Percentiles rank a stretch among this genome's conserved stretches.
phyloP scores from a whole-genome alignment of 1,140 invertebrate species.

The Leptinotarsa undecemlineata region DNA sequence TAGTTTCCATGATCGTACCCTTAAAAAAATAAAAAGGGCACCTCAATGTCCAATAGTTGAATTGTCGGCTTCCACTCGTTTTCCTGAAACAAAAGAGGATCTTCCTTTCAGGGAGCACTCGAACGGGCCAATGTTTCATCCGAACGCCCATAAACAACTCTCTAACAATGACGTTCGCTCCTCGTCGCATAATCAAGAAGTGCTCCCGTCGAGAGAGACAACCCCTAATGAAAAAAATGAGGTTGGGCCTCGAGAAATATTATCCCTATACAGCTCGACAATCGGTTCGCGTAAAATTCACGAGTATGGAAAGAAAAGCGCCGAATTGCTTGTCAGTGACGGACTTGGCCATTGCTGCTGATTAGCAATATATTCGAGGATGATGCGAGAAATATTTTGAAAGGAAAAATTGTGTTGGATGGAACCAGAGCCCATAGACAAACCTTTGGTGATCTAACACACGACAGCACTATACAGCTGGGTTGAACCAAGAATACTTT shows the following conservation, averaged over 20 bases:
- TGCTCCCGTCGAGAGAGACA: background rate
- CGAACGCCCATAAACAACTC: conserved; percentile 16
- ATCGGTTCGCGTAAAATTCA: background rate
- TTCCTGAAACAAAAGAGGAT: conserved; percentile 9
- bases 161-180: conserved; percentile 10
- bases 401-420: too few species aligned
- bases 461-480: too few species aligned
- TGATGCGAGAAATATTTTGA: too few species aligned
- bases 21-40: too few species aligned
- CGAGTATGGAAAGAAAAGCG: background rate
- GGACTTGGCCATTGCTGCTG: too few species aligned
- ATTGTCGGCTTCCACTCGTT: background rate
- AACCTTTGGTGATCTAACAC: too few species aligned
- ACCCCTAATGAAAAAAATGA: conserved; percentile 13
- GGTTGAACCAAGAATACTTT: too few species aligned
- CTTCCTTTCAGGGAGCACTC: background rate
- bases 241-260: background rate
- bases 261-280: conserved; percentile 5
- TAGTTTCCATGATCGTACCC: too few species aligned
- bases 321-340: background rate
- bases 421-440: too few species aligned
- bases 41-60: background rate
- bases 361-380: too few species aligned
- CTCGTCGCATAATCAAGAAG: background rate
- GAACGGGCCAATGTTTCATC: conserved; percentile 10